Evolutionary conservation across 2,113 vertebrate species (phyloP).

Genomic region (Varanus komodoensis): DNA sequence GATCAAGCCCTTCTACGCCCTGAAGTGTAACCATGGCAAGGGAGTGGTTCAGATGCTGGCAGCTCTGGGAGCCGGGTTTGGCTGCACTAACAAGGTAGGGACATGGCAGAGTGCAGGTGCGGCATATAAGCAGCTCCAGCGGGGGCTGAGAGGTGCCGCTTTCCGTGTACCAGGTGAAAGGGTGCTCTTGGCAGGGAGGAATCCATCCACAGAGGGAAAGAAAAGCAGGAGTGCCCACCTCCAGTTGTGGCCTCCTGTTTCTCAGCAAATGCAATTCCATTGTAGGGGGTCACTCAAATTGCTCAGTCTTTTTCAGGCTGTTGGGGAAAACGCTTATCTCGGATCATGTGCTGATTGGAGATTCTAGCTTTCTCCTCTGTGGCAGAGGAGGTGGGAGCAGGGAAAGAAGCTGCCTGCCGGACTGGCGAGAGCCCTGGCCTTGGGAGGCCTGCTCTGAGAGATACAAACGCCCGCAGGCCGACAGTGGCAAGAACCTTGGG

Average conservation of each 20-base stretch:
- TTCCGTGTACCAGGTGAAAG: background rate
- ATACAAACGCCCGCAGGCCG: background rate
- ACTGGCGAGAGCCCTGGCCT: no score
- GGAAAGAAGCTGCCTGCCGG: no score
- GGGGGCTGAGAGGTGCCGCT: no score
- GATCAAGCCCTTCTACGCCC: constrained; percentile 76
- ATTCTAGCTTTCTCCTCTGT: no score
- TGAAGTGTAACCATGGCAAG: constrained; percentile 79
- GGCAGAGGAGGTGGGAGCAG: no score
- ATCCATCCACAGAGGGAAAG: background rate
- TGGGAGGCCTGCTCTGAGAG: background rate
- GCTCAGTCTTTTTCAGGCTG: no score
- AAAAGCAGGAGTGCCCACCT: background rate
- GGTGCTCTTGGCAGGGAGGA: no score
- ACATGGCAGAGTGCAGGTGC: no score
- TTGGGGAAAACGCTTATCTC: no score
- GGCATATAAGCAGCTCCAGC: background rate
- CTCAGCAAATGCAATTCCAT: background rate
- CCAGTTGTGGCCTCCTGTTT: background rate
- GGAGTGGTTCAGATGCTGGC: constrained; percentile 82
- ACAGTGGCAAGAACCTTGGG: background rate
- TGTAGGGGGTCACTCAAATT: background rate
- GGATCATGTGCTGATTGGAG: no score
- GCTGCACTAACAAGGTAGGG: constrained; percentile 82
- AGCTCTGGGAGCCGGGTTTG: constrained; percentile 80